Conservation (phyloP, 2,888 invertebrate genomes). For the Graphium colonna region DNA sequence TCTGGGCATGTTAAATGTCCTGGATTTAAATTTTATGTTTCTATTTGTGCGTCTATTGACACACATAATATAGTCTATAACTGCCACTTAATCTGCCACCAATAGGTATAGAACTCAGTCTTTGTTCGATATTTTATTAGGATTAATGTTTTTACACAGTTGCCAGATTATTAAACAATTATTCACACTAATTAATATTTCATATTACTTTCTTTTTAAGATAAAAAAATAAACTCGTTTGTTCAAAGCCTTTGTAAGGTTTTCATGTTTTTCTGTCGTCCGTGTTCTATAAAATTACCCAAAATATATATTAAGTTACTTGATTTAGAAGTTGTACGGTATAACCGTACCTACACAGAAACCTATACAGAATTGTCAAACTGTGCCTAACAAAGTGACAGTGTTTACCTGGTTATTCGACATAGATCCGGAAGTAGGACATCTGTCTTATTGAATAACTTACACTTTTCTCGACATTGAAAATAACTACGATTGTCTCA, state of each 20-base stretch:
- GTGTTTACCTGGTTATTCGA: conserved; percentile 57
- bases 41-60: not conserved
- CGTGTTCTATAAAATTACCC: no score
- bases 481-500: conserved; percentile 10
- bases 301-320: no score
- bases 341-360: no score
- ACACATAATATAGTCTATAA: not conserved
- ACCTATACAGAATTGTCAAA: not conserved
- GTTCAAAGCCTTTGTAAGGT: no score
- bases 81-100: not conserved
- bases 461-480: conserved; percentile 47
- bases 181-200: no score
- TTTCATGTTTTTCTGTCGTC: no score
- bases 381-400: conserved; percentile 47
- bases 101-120: no score
- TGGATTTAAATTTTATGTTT: conserved; percentile 5
- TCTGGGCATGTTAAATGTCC: conserved; percentile 1
- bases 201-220: not conserved
- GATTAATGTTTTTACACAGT: no score
- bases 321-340: no score
- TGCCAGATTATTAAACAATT: no score
- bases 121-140: no score
- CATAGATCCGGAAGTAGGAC: conserved; percentile 66
- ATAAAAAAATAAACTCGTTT: no score
- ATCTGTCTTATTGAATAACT: conserved; percentile 63